These are phyloP conservation scores for Actinemys pallida DNA, from an alignment of 2,113 vertebrate species.

Conservation along the genomic window DNA sequence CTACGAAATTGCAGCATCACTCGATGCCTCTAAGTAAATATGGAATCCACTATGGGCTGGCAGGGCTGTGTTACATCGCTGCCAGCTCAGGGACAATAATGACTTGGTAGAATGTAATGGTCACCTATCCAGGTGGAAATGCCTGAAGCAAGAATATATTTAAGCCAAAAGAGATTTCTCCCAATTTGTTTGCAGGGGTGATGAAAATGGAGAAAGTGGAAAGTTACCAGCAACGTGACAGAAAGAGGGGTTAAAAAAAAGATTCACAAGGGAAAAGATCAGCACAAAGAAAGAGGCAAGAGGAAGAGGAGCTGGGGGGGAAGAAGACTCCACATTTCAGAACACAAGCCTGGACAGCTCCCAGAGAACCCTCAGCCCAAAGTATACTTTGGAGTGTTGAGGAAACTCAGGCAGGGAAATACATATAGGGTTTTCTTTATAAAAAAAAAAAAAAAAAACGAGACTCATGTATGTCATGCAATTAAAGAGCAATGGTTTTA, in stretches of 20 bases:
- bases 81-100: background rate
- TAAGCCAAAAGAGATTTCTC: background rate
- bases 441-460: background rate
- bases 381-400: background rate
- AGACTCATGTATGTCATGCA: background rate
- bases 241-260: too few species aligned
- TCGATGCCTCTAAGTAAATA: background rate
- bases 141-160: background rate
- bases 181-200: background rate
- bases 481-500: background rate
- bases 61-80: background rate
- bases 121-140: background rate
- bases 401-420: background rate
- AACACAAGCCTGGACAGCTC: background rate
- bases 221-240: background rate
- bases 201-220: background rate
- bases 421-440: background rate
- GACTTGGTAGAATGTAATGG: background rate
- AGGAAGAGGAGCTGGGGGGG: background rate
- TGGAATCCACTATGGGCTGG: background rate
- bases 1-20: background rate
- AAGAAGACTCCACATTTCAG: background rate
- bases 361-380: background rate
- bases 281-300: background rate
- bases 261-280: background rate